Conservation (phyloP, 1,140 invertebrate genomes). For the Temnothorax curvispinosus region DNA sequence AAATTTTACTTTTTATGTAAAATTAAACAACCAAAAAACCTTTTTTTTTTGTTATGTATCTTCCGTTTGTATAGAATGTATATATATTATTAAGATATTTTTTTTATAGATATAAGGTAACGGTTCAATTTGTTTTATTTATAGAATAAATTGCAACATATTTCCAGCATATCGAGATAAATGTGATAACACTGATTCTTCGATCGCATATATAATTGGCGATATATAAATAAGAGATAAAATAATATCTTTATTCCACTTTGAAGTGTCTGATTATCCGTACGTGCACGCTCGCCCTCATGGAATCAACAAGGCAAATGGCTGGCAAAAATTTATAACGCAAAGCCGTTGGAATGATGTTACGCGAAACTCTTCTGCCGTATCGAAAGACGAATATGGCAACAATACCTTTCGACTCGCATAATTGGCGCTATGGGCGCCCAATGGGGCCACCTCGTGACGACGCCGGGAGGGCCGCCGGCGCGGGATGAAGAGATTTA, state of each 20-base stretch:
- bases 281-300: background rate
- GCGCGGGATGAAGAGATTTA: constrained; percentile 84
- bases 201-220: background rate
- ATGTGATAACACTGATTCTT: background rate
- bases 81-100: background rate
- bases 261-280: background rate
- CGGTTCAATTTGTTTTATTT: background rate
- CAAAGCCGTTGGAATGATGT: background rate
- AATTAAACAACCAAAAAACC: background rate
- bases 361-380: constrained; percentile 21
- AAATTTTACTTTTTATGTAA: background rate
- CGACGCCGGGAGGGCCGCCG: constrained; percentile 75
- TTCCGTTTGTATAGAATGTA: background rate
- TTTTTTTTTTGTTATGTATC: background rate
- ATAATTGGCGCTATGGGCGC: constrained; percentile 80
- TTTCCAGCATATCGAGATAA: background rate
- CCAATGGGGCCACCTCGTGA: constrained; percentile 73
- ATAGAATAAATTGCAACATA: background rate
- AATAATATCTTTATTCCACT: background rate
- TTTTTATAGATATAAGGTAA: background rate
- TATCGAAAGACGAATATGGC: constrained; percentile 52
- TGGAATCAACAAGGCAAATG: background rate
- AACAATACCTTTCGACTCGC: constrained; percentile 74
- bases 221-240: background rate
- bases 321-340: background rate